Percentiles rank a stretch among this genome's conserved stretches.
Evolutionary conservation across 1,140 invertebrate species (phyloP).

Genomic region (Hestina assimilis): DNA sequence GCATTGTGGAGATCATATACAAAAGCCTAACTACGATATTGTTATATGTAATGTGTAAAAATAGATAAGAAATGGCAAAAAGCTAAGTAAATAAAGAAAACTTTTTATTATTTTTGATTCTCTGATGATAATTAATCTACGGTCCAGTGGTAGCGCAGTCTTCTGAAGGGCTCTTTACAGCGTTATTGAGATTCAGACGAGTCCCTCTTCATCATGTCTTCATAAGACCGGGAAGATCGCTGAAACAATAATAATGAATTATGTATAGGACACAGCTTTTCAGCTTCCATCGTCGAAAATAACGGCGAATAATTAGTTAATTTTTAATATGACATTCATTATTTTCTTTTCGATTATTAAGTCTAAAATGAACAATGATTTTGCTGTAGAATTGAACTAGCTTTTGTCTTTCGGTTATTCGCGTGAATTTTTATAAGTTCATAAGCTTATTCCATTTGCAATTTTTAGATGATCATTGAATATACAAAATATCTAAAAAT

Average conservation of each 20-base stretch:
- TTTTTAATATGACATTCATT: too few relatives aligned
- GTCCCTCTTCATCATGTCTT: constrained; percentile 61
- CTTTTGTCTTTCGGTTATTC: too few relatives aligned
- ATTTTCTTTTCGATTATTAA: too few relatives aligned
- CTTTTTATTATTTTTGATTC: background rate
- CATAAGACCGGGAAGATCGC: constrained; percentile 29
- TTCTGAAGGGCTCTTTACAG: constrained; percentile 55
- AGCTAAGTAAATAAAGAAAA: background rate
- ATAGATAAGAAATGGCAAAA: background rate
- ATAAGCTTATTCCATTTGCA: too few relatives aligned
- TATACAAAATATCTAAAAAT: too few relatives aligned
- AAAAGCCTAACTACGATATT: too few relatives aligned
- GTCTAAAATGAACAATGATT: too few relatives aligned
- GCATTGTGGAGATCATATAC: too few relatives aligned
- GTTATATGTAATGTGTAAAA: too few relatives aligned
- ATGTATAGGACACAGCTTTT: background rate
- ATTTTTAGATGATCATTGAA: too few relatives aligned
- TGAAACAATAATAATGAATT: constrained; percentile 44
- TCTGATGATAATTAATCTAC: constrained; percentile 39
- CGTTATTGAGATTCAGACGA: constrained; percentile 74
- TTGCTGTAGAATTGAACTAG: too few relatives aligned
- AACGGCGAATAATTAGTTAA: background rate
- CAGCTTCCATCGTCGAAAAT: background rate
- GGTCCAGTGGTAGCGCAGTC: constrained; percentile 41
- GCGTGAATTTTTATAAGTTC: too few relatives aligned